Conservation (phyloP, 1,140 invertebrate species). For the Drosophila ficusphila region DNA sequence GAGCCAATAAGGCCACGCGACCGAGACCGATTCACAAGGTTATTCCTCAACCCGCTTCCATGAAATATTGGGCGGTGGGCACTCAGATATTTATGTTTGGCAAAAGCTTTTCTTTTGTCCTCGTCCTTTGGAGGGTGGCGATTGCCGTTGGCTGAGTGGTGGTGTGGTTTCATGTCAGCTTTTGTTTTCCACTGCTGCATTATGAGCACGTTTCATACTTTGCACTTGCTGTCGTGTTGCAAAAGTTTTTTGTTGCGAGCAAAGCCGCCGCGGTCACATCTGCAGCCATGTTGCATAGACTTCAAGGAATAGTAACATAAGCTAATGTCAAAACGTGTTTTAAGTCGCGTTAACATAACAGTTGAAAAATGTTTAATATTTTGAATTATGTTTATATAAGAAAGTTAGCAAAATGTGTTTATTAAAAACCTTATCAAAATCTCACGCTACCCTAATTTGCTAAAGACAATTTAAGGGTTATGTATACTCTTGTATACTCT, state of each 20-base stretch:
- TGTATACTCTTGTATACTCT: no score
- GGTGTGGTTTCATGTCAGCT: constrained; percentile 2
- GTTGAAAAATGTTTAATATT: no score
- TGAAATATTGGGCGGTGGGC: neutral
- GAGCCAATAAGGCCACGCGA: constrained; percentile 67
- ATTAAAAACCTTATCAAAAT: no score
- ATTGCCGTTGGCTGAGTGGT: neutral
- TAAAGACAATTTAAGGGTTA: no score
- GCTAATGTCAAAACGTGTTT: constrained; percentile 23
- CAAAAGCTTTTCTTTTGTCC: neutral
- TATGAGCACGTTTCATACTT: constrained; percentile 34
- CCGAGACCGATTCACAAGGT: constrained; percentile 13
- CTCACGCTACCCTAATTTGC: no score
- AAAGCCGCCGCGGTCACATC: constrained; percentile 33
- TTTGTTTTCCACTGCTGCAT: constrained; percentile 10
- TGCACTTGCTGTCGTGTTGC: constrained; percentile 2
- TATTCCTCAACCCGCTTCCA: neutral
- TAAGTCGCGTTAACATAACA: neutral
- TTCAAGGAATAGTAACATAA: constrained; percentile 29
- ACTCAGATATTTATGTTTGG: constrained; percentile 6
- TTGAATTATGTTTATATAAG: no score
- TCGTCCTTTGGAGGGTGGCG: neutral
- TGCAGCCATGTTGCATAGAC: constrained; percentile 19
- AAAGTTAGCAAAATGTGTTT: no score
- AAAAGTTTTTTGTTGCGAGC: constrained; percentile 6